Evolutionary conservation across 2,113 vertebrate genomes (phyloP).

Genomic region (Ceuthmochares aereus): DNA sequence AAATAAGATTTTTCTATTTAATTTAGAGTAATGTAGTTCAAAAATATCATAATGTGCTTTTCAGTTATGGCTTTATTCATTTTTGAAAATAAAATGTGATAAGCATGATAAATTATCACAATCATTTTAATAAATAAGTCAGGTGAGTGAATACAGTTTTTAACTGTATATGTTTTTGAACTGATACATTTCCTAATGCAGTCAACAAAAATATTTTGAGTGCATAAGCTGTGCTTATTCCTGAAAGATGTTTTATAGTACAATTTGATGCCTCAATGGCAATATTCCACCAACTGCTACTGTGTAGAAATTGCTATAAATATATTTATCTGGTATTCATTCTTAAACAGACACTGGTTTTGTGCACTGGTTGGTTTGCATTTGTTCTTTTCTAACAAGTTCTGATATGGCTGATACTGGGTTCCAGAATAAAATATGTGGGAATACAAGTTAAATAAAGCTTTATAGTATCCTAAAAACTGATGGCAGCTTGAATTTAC

Average conservation of each 20-base stretch:
- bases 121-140: not conserved
- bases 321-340: not conserved
- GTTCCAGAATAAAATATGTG: not conserved
- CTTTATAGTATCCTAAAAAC: not conserved
- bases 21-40: not conserved
- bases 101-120: not conserved
- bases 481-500: not conserved
- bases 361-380: not conserved
- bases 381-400: not conserved
- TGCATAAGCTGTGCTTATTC: not conserved
- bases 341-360: not conserved
- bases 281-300: not conserved
- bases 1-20: not conserved
- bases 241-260: not conserved
- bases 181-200: not conserved
- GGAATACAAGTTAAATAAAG: not conserved
- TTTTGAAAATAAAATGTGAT: not conserved
- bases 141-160: not conserved
- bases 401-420: not conserved
- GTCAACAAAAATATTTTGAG: not conserved
- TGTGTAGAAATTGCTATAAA: not conserved
- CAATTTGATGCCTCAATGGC: not conserved
- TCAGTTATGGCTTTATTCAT: not conserved
- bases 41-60: not conserved
- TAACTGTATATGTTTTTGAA: not conserved